phyloP scores from a whole-genome alignment of 2,888 invertebrate genomes.

The Hoplodrina blanda region DNA sequence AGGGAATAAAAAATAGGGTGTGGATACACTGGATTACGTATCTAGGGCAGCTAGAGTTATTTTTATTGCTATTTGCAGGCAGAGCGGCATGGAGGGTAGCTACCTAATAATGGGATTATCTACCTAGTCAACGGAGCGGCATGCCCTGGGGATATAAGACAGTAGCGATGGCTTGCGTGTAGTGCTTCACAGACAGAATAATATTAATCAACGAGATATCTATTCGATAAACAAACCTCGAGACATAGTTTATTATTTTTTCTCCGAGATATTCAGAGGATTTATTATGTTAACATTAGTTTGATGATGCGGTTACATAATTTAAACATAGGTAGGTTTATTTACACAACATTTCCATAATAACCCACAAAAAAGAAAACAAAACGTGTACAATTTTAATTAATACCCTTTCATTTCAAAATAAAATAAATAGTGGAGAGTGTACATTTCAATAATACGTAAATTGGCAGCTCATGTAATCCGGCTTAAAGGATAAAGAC shows the following conservation, averaged over 20 bases:
- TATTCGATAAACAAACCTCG: neutral
- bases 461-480: conserved; percentile 14
- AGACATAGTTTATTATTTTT: neutral
- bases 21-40: conserved; percentile 38
- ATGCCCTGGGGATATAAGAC: conserved; percentile 38
- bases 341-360: too few species aligned
- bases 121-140: conserved; percentile 31
- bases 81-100: conserved; percentile 3
- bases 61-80: conserved; percentile 37
- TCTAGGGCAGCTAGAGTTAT: conserved; percentile 44
- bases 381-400: neutral
- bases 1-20: conserved; percentile 42
- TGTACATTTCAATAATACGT: neutral
- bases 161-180: conserved; percentile 40
- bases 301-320: neutral
- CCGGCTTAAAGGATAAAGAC: conserved; percentile 19
- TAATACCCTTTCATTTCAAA: neutral
- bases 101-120: conserved; percentile 41
- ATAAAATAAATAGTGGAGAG: conserved; percentile 1
- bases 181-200: conserved; percentile 22
- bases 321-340: neutral
- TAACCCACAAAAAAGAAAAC: neutral
- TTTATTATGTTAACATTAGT: neutral
- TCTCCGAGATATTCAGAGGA: neutral
- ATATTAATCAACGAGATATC: conserved; percentile 26